These are phyloP conservation scores for Lithophane socia DNA, from an alignment of 2,888 invertebrate genomes.

Conservation along the genomic window DNA sequence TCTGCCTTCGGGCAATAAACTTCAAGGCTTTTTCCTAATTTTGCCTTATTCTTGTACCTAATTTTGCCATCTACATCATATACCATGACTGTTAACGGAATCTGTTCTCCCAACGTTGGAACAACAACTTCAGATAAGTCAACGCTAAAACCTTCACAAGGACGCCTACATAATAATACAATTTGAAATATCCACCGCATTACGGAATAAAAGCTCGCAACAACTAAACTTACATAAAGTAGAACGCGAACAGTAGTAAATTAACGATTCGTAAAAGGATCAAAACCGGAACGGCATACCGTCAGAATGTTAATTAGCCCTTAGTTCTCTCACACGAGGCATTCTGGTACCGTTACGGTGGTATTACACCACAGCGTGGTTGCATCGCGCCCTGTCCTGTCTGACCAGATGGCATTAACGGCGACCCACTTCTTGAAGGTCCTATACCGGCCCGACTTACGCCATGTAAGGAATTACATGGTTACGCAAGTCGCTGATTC, in stretches of 20 bases:
- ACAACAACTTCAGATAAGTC: conserved; percentile 35
- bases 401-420: conserved; percentile 87
- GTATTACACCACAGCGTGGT: conserved; percentile 77
- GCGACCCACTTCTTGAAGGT: conserved; percentile 88
- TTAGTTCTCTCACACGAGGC: conserved; percentile 70
- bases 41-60: not conserved
- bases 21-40: not conserved
- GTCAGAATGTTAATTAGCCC: conserved; percentile 72
- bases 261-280: conserved; percentile 64
- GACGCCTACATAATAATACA: conserved; percentile 45
- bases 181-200: conserved; percentile 34
- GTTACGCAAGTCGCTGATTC: conserved; percentile 80
- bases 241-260: conserved; percentile 33
- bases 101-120: conserved; percentile 17
- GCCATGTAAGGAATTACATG: conserved; percentile 84
- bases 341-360: conserved; percentile 77
- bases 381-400: conserved; percentile 81
- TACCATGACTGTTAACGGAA: conserved; percentile 30
- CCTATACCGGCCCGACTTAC: conserved; percentile 78
- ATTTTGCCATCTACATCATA: not conserved
- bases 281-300: conserved; percentile 61
- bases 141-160: conserved; percentile 52
- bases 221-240: conserved; percentile 31
- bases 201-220: conserved; percentile 44
- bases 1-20: not conserved